Base-by-base conservation (phyloP, 2,797 vertebrate genomes). In the Thaleichthys pacificus region DNA sequence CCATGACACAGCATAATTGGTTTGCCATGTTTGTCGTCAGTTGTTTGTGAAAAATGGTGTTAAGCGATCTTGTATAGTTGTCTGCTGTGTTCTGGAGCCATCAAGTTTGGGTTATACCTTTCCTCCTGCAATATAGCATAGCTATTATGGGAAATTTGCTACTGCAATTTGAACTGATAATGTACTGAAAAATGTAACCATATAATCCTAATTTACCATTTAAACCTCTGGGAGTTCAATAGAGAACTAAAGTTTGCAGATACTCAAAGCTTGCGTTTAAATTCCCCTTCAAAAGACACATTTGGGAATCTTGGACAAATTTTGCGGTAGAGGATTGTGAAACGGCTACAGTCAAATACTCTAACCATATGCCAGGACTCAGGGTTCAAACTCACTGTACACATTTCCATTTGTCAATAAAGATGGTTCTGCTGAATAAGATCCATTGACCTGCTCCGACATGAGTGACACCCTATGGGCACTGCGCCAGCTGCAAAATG, bases 381-480 rank as follows among this genome's bases (percentile, higher is more conserved):
- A 57, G 49, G 64, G 79, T 73, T 61, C 24, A 61, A 61, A 35
- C 61, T 77, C 77, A 73, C 77, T 61, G 63, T 81, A 80, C 83
- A 81, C 82, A 61, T 77, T 86, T 84, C 84, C 84, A 77, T 84
- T 78, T 72, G 71, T 84, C 85, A 82, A 76, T 80, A 77, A 75
- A 85, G 77, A 68, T 24, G 0, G 14, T 73, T 78, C 62, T 65
- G 5, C 35, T 89, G 84, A 89, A 88, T 81, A 76, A 85, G 84
- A 85, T 88, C 73, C 79, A 87, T 88, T 89, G 82, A 91, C 81
- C 80, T 64, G 0, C 30, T 73, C 79, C 62, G 76, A 72, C 42
- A 61, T 82, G 83, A 89, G 74, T 88, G 88, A 87, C 87, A 85
- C 81, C 87, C 80, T 68, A 71, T 70, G 81, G 84, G 51, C 80